phyloP scores from a whole-genome alignment of 2,113 vertebrate species.

The Forbesichthys agassizii region DNA sequence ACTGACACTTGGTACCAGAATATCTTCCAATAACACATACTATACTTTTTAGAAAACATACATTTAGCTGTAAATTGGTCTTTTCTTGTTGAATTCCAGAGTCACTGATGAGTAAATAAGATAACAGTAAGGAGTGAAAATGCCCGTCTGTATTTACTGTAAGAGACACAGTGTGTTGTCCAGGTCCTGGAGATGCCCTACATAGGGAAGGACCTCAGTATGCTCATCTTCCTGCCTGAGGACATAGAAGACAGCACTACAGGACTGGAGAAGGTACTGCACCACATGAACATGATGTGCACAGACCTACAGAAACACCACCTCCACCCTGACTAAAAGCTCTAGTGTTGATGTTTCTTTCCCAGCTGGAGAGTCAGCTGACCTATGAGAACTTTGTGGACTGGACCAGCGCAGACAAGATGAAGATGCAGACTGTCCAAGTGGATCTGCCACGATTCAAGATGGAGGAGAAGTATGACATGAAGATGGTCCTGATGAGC shows the following conservation, averaged over 20 bases:
- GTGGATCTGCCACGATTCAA: constrained; percentile 82
- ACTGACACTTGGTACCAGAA: no score
- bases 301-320: background rate
- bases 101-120: background rate
- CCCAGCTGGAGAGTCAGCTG: constrained; percentile 78
- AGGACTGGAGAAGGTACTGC: constrained; percentile 86
- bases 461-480: constrained; percentile 79
- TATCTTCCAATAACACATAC: no score
- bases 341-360: background rate
- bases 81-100: no score
- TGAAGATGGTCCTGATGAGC: constrained; percentile 70
- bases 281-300: background rate
- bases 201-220: constrained; percentile 87
- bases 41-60: background rate
- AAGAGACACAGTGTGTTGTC: constrained; percentile 5
- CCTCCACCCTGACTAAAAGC: background rate
- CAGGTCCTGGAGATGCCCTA: constrained; percentile 90
- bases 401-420: constrained; percentile 77
- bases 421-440: constrained; percentile 69
- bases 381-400: constrained; percentile 79
- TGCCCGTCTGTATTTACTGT: background rate
- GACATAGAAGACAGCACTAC: constrained; percentile 80
- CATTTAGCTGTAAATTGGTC: no score
- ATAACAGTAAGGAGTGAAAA: background rate
- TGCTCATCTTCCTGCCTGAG: constrained; percentile 89